Evolutionary conservation across 1,140 invertebrate species (phyloP).

Genomic region (Calephelis nemesis): DNA sequence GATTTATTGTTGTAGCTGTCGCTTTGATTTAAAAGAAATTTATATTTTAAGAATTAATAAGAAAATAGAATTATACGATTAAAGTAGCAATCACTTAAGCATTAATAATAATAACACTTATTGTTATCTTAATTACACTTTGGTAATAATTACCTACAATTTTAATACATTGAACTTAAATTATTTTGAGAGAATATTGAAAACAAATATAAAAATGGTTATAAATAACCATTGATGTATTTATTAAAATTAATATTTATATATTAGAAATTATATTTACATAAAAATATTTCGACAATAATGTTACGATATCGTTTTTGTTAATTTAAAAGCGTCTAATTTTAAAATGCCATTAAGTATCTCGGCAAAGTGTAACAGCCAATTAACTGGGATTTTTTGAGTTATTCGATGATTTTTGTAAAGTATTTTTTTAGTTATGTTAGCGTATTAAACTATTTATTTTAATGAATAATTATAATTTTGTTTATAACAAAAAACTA

Average conservation of each 20-base stretch:
- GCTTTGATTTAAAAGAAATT: too few relatives aligned
- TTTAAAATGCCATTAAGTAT: constrained; percentile 28
- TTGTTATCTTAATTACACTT: constrained; percentile 69
- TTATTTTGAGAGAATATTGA: constrained; percentile 50
- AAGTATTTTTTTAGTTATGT: background rate
- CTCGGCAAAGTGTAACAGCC: constrained; percentile 21
- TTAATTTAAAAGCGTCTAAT: constrained; percentile 27
- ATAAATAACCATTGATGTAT: constrained; percentile 30
- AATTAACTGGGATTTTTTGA: constrained; percentile 5
- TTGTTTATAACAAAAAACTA: too few relatives aligned
- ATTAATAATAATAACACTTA: constrained; percentile 43
- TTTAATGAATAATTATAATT: too few relatives aligned
- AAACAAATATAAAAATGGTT: constrained; percentile 36
- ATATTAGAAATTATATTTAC: constrained; percentile 36
- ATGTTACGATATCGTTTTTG: constrained; percentile 26
- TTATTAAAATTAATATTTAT: constrained; percentile 34
- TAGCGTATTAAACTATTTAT: too few relatives aligned
- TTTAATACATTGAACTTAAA: constrained; percentile 52
- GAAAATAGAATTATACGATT: constrained; percentile 24
- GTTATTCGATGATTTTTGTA: constrained; percentile 9
- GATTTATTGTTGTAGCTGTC: too few relatives aligned
- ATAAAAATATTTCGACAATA: constrained; percentile 30
- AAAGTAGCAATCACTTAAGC: constrained; percentile 36
- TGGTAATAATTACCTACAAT: constrained; percentile 72
- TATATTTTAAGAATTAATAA: constrained; percentile 5